These are phyloP conservation scores for Brachionus sp. DNA, from an alignment of 1,140 invertebrate species.

Conservation along the genomic window DNA sequence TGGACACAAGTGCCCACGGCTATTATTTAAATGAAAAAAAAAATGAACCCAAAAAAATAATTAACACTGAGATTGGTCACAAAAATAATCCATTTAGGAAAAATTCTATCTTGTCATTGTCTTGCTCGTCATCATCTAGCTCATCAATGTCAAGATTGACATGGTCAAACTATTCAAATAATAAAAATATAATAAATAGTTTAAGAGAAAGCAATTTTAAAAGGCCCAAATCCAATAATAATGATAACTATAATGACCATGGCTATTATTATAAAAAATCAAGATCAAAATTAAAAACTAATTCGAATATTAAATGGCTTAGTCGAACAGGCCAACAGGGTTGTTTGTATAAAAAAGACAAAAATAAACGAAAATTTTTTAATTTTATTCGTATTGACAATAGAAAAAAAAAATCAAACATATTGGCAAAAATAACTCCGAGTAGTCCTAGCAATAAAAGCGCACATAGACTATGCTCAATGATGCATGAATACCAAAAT, in stretches of 20 bases:
- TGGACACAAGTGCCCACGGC: neutral
- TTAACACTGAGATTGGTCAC: neutral
- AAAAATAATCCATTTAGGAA: constrained; percentile 2
- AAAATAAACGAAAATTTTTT: neutral
- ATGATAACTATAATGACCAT: neutral
- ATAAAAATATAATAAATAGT: constrained; percentile 7
- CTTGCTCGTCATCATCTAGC: neutral
- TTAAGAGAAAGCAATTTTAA: neutral
- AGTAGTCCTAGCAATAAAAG: neutral
- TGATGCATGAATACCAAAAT: constrained; percentile 36
- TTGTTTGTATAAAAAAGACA: constrained; percentile 40
- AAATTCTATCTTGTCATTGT: constrained; percentile 30
- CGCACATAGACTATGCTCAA: neutral
- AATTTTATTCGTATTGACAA: neutral
- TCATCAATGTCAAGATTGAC: constrained; percentile 16
- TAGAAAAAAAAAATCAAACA: neutral
- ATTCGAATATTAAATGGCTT: neutral
- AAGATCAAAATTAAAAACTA: neutral
- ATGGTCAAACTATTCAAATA: constrained; percentile 11
- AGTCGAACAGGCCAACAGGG: neutral
- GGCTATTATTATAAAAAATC: neutral
- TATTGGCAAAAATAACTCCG: neutral
- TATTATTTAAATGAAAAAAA: neutral
- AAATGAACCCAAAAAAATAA: constrained; percentile 13
- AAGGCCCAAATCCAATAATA: constrained; percentile 4